These are phyloP conservation scores for Taxidea taxus DNA, from an alignment of 2,113 vertebrate genomes.

Conservation along the genomic window DNA sequence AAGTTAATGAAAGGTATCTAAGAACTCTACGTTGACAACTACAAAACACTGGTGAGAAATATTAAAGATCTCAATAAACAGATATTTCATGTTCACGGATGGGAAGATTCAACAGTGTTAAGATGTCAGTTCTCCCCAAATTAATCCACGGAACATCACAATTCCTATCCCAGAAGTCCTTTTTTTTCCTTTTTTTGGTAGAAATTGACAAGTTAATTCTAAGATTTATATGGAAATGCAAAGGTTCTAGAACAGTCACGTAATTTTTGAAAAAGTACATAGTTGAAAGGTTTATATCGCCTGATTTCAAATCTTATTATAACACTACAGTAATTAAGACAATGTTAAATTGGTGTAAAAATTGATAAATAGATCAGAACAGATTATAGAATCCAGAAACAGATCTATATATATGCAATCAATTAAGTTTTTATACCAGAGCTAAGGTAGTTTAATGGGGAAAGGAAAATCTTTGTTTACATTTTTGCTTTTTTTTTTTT, in stretches of 20 bases:
- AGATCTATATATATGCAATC: background rate
- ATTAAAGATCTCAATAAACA: background rate
- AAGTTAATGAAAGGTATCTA: background rate
- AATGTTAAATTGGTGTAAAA: background rate
- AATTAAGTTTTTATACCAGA: background rate
- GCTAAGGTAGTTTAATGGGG: background rate
- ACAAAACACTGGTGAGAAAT: background rate
- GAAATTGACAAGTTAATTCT: background rate
- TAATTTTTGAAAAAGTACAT: background rate
- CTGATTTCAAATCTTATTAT: background rate
- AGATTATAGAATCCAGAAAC: background rate
- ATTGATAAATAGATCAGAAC: background rate
- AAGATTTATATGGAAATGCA: background rate
- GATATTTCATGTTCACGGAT: background rate
- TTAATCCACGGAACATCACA: background rate
- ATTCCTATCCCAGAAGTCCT: background rate
- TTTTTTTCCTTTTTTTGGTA: background rate
- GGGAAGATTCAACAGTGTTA: background rate
- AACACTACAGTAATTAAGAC: background rate
- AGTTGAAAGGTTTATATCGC: background rate
- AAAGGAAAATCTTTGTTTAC: background rate
- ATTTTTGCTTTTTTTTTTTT: background rate
- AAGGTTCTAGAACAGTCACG: background rate
- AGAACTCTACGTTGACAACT: background rate
- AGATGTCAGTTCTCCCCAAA: background rate